Evolutionary conservation across 2,888 invertebrate species (phyloP), one percentile per base, ranked within the genome.

Genomic region (Magallana nippona): DNA sequence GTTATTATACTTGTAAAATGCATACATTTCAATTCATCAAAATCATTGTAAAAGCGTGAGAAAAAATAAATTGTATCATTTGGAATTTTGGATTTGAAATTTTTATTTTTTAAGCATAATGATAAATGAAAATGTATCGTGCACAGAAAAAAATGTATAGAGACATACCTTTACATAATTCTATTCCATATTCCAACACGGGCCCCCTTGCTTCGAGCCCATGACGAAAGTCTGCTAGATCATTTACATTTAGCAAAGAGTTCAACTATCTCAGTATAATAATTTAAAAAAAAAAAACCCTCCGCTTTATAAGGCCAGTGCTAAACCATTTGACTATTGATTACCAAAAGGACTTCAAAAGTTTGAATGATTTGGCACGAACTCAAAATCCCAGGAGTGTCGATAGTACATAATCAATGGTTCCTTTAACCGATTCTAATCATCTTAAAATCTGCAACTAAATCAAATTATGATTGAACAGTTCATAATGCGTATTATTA

Each of bases 401-500:
- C 71, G 71, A 71, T 71, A 71, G 27, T 44, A 44, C 27, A 17
- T 71, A 71, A 71, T 71, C 32, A 71, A 71, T 32, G 19, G 32
- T 71, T 71, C 5, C 32, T 71, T 15, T 5, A 71, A 71, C 15
- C 27, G 11, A 19, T 71, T 71, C 22, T 71, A 71, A 71, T 71
- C 71, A 71, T 71, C 71, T 71, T 71, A 32, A 71, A 71, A 71
- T 71, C 71, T 71, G 32, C 44, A 71, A 27, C 22, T 15, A 15
- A 71, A 19, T 71, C 27, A 71, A 71, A 71, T 71, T 13, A 71
- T 27, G 22, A 71, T 27, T 71, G 71, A 15, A 11, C 71, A 32
- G 71, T 22, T 71, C 32, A 22, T 15, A 71, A 71, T 71, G 27
- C 71, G 22, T 71, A 71, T 71, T 71, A 71, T 71, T 71, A 71